phyloP scores from a whole-genome alignment of 1,140 invertebrate species.

The Calephelis virginiensis region DNA sequence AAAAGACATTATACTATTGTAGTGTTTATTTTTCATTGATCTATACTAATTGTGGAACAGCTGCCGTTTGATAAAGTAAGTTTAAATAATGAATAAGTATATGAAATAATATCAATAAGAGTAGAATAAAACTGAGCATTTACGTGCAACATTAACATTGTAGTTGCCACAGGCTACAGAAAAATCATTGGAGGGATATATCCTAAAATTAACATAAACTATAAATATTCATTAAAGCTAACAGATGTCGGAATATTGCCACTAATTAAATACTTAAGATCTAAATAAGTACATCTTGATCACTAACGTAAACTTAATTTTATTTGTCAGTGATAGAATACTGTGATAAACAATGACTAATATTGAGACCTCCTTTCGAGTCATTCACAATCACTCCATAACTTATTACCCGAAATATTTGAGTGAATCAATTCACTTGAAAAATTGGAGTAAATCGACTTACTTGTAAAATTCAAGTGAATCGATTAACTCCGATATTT shows the following conservation, averaged over 20 bases:
- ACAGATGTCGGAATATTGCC: constrained; percentile 54
- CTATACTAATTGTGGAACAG: constrained; percentile 62
- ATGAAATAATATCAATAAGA: constrained; percentile 30
- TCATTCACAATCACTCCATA: background rate
- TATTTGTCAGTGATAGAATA: constrained; percentile 38
- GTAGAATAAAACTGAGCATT: constrained; percentile 56
- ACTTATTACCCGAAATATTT: background rate
- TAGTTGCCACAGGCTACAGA: constrained; percentile 51
- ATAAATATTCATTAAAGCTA: constrained; percentile 62
- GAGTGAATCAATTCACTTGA: background rate
- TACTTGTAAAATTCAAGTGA: background rate
- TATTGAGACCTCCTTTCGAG: constrained; percentile 30
- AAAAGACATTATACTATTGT: constrained; percentile 59
- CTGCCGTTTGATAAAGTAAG: constrained; percentile 50
- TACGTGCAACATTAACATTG: constrained; percentile 73
- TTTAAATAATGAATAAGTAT: constrained; percentile 26
- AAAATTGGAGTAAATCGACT: background rate
- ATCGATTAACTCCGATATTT: background rate
- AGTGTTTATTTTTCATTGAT: constrained; percentile 69
- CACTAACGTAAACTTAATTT: constrained; percentile 43
- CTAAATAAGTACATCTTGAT: constrained; percentile 44
- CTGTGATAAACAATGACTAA: constrained; percentile 42
- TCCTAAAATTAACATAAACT: constrained; percentile 45
- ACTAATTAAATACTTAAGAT: constrained; percentile 38
- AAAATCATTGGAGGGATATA: constrained; percentile 52